Base-by-base conservation (phyloP, 2,113 vertebrate genomes). In the Chrysemys picta region DNA sequence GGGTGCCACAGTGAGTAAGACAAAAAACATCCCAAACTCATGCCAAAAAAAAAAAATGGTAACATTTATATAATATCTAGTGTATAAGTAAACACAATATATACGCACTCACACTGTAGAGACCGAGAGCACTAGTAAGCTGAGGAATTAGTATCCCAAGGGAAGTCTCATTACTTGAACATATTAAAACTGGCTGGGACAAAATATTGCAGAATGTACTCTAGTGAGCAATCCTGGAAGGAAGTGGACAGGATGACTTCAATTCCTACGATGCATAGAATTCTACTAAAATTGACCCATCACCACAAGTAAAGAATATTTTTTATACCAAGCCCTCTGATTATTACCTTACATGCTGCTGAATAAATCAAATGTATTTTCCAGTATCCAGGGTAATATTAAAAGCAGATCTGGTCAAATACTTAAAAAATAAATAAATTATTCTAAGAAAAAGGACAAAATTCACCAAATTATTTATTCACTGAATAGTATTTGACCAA, bases 381-480 rank as follows among this genome's bases (percentile, higher is more conserved):
- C 62, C 31, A 29, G 29, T 65, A 17, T 16, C 62, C 31, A 65
- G 29, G 12, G 29, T n/a, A 65, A 65, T 35, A 56, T 11, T 25
- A 78, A 38, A 86, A 31, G 54, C 88, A 87, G 72, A 86, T 93
- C 86, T 89, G 94, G 90, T 92, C 89, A 88, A 84, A 80, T 35
- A 78, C 62, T 88, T 62, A 88, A 80, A 88, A 49, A 59, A 24
- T 45, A n/a, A 80, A 81, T 52, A 88, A 29, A 52, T 53, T 50
- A 21, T 88, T 80, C 76, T 25, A 52, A 93, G 79, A 89, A 83
- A 75, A 88, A 79, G 52, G 85, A 57, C 89, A 88, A 56, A 80
- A 93, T 95, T 93, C 75, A 42, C 91, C 93, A 65, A 54, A 17
- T 59, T 69, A 13, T 93, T 96, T 94, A 90, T 93, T 85, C 2